Percentiles rank a stretch among this genome's conserved stretches.
These are phyloP conservation scores for Melinaea menophilus DNA, from an alignment of 2,888 invertebrate genomes.

Conservation along the genomic window DNA sequence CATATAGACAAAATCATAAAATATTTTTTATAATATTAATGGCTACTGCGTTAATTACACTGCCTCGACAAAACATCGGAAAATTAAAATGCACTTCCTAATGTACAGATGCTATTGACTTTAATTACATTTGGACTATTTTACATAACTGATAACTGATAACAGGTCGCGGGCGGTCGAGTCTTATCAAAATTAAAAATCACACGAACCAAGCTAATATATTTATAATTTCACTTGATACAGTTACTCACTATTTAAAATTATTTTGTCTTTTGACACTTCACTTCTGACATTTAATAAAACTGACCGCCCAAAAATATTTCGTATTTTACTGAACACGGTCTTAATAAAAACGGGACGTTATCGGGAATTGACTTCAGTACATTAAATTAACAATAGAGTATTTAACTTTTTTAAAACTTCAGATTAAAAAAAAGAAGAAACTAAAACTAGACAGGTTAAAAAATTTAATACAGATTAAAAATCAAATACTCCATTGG, in stretches of 20 bases:
- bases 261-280: too few relatives aligned
- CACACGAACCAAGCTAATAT: too few relatives aligned
- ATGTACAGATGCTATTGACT: slow-evolving; percentile 1
- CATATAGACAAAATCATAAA: slow-evolving; percentile 56
- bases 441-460: not conserved
- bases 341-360: not conserved
- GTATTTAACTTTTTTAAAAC: not conserved
- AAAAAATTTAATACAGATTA: not conserved
- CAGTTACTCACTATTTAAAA: too few relatives aligned
- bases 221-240: too few relatives aligned
- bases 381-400: not conserved
- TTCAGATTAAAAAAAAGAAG: not conserved
- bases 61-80: not conserved
- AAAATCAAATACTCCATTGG: slow-evolving; percentile 7
- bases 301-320: not conserved
- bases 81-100: too few relatives aligned
- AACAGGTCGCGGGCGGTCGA: not conserved
- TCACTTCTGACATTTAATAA: too few relatives aligned
- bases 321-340: not conserved
- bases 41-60: slow-evolving; percentile 53
- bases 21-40: slow-evolving; percentile 42
- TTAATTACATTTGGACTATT: slow-evolving; percentile 3
- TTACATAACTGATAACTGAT: not conserved
- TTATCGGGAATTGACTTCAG: not conserved
- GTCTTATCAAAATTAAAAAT: not conserved